Conservation (phyloP, 2,797 vertebrate genomes). For the Pangasius macronema region DNA sequence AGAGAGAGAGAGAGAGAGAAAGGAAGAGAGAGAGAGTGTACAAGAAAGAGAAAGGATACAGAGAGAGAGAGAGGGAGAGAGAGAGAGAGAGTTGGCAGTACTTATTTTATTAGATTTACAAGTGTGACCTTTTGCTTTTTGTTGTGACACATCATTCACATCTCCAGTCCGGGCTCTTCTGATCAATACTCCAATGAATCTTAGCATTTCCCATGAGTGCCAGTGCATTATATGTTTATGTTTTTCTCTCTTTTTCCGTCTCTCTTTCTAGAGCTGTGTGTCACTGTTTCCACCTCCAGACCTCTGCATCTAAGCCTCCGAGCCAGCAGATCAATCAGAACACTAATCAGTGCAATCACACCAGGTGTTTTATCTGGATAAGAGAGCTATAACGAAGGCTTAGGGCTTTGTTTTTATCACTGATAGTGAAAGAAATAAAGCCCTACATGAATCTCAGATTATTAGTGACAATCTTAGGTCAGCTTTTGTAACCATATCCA, state of each 20-base stretch:
- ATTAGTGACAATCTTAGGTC: slow-evolving; percentile 21
- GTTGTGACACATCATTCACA: slow-evolving; percentile 42
- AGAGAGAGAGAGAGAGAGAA: background rate
- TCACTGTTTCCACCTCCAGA: slow-evolving; percentile 33
- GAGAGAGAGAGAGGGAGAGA: slow-evolving; percentile 1
- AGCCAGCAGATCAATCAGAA: slow-evolving; percentile 52
- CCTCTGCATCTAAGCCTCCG: slow-evolving; percentile 27
- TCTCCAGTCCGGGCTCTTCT: slow-evolving; percentile 28
- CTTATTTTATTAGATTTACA: slow-evolving; percentile 42
- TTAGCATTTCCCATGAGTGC: slow-evolving; percentile 43
- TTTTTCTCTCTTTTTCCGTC: background rate
- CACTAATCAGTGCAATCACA: slow-evolving; percentile 53
- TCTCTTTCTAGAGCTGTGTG: slow-evolving; percentile 19
- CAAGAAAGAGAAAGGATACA: background rate
- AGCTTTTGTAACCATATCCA: slow-evolving; percentile 18
- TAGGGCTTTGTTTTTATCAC: slow-evolving; percentile 48
- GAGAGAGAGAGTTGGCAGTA: background rate
- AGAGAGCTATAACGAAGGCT: slow-evolving; percentile 42
- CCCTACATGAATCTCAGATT: slow-evolving; percentile 1
- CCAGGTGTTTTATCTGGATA: slow-evolving; percentile 58
- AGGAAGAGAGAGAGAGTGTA: background rate
- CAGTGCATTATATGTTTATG: slow-evolving; percentile 34
- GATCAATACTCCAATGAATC: slow-evolving; percentile 49
- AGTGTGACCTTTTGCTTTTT: slow-evolving; percentile 41
- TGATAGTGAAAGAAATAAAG: background rate